Base-by-base conservation (phyloP, 2,888 invertebrate species). In the Norana najaformis region DNA sequence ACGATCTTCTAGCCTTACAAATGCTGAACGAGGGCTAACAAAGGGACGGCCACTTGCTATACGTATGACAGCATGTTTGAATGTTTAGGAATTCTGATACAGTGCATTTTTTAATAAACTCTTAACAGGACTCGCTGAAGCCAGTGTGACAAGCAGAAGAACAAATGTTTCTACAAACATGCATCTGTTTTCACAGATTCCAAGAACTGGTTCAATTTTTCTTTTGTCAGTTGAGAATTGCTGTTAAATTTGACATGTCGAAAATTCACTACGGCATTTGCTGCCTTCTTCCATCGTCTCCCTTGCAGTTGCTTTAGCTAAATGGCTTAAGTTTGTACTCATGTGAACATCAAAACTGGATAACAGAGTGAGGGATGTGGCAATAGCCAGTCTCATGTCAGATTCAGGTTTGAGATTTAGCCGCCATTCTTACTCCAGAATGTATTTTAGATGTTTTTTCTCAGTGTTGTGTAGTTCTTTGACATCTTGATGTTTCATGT, bases 401-500 rank as follows among this genome's bases (percentile, higher is more conserved):
- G n/a, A 69, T 47, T 47, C 23, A 23, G 23, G 47, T 47, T 47
- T 47, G 47, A 47, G 1, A 47, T 47, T 47, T 23, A 47, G 20
- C 47, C 23, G 47, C 47, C 23, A 47, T 47, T 47, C 47, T 47
- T 20, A 47, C 47, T 23, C 47, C 47, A 47, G 23, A 47, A 1
- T 69, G 69, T 69, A 69, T 69, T 69, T n/a, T 69, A n/a, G 69
- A 69, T 69, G 69, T 69, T 69, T 69, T n/a, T 23, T 47, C 47
- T 69, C 69, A 69, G 69, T 69, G n/a, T 69, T 69, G 69, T 69
- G n/a, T 69, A n/a, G 30, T 69, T 69, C 6, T n/a, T 11, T 69
- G 69, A n/a, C 69, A 69, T 69, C n/a, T 69, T 69, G 69, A n/a
- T 69, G 69, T 69, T n/a, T 69, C 69, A 69, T n/a, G 30, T 47